Base-by-base conservation (phyloP, 1,140 invertebrate genomes). In the Panagrolaimus sp. region DNA sequence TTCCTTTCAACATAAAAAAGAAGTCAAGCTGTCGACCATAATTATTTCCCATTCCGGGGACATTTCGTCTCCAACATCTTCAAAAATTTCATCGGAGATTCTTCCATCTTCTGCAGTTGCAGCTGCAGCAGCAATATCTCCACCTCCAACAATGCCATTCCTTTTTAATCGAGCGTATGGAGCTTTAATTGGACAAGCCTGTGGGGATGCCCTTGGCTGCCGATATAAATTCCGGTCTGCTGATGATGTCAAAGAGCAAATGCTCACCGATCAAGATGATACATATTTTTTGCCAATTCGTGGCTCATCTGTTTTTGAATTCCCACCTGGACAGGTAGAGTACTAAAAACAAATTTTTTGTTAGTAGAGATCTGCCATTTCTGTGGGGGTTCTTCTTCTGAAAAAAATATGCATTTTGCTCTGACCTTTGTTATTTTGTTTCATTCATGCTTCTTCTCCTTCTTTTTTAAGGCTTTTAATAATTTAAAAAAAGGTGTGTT, bases 301-400 rank as follows among this genome's bases (percentile, higher is more conserved):
- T 38, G 67, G 67, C 28, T 46, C 43, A 21, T 38, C 67, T 26
- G 67, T 68, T 32, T 68, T 68, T 46, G 67, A 68, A 48, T 68
- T 68, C 55, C 67, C 67, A 24, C 67, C 67, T 38, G 67, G 67
- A 68, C 67, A 68, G 67, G 67, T 68, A 68, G 43, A 62, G 67
- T 32, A 32, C n/a, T n/a, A n/a, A n/a, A n/a, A n/a, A n/a, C n/a
- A n/a, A n/a, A 44, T 44, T 38, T 3, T 21, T n/a, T n/a, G 1
- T 5, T 38, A 38, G 32, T 4, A 38, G n/a, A n/a, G n/a, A n/a
- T n/a, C n/a, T n/a, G 32, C 32, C 32, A 4, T 38, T 38, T 38
- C 7, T n/a, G n/a, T 38, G 32, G 32, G 32, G 2, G 32, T 38
- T 38, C 32, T 38, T n/a, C n/a, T n/a, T n/a, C n/a, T 38, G 32